phyloP scores from a whole-genome alignment of 2,113 vertebrate genomes.

The Helogale parvula region DNA sequence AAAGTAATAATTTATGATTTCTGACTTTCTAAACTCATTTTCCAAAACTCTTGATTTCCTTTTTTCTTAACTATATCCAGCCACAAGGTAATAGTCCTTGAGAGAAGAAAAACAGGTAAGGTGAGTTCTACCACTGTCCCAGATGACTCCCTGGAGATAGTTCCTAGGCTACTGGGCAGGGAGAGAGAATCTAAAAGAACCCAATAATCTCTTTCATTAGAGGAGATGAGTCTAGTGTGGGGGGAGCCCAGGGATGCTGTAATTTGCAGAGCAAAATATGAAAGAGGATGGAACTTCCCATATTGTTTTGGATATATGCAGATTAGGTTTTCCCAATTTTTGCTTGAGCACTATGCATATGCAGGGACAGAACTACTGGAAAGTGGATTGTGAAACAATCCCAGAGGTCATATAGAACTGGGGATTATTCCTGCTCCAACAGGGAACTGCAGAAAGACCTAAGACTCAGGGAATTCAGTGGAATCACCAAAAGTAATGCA shows the following conservation, averaged over 20 bases:
- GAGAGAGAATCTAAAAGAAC: not conserved
- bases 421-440: not conserved
- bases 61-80: not conserved
- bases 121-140: not conserved
- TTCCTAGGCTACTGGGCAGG: not conserved
- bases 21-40: not conserved
- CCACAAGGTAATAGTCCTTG: not conserved
- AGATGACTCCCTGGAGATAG: not conserved
- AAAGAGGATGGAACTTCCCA: not conserved
- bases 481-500: not conserved
- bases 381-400: not conserved
- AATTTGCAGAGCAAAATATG: not conserved
- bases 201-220: not conserved
- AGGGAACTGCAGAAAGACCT: not conserved
- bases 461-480: not conserved
- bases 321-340: not conserved
- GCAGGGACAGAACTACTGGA: not conserved
- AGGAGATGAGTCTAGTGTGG: not conserved
- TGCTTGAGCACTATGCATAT: not conserved
- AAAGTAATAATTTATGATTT: not conserved
- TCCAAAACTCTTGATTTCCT: not conserved
- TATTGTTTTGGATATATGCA: not conserved
- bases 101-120: not conserved
- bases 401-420: not conserved
- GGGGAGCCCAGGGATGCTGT: not conserved